A percentile compares a stretch with the other conserved stretches of the same genome.
phyloP scores from a whole-genome alignment of 2,888 invertebrate species.

The Athalia cordata region DNA sequence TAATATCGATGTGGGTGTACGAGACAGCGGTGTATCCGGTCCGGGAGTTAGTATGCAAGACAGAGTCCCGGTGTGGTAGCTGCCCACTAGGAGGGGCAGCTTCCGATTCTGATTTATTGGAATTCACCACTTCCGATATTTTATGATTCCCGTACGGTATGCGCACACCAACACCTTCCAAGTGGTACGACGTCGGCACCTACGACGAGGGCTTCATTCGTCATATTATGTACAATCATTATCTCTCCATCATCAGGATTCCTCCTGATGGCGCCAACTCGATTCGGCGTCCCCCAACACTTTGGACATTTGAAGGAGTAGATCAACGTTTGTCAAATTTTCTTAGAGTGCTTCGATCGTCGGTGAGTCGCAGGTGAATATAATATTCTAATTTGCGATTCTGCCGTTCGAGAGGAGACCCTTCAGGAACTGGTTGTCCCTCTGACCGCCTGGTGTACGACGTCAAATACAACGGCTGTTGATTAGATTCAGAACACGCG shows the following conservation, averaged over 20 bases:
- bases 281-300: not conserved
- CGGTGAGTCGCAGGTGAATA: too few relatives aligned
- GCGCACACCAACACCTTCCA: not conserved
- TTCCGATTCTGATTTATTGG: conserved; percentile 72
- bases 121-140: conserved; percentile 69
- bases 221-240: not conserved
- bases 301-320: not conserved
- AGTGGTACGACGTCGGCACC: not conserved
- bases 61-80: conserved; percentile 65
- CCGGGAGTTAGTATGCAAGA: conserved; percentile 70
- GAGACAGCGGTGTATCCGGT: conserved; percentile 70
- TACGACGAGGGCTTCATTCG: not conserved
- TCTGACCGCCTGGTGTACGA: not conserved
- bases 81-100: conserved; percentile 56
- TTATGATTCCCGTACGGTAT: conserved; percentile 61
- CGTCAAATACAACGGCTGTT: not conserved
- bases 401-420: not conserved
- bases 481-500: conserved; percentile 46
- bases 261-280: not conserved
- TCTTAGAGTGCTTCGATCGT: too few relatives aligned
- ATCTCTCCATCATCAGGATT: not conserved
- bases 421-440: not conserved
- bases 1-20: conserved; percentile 61
- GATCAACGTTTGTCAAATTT: not conserved
- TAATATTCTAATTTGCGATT: too few relatives aligned